Evolutionary conservation across 2,113 vertebrate species (phyloP), one percentile per base, ranked within the genome.

Genomic region (Neopipo cinnamomea): DNA sequence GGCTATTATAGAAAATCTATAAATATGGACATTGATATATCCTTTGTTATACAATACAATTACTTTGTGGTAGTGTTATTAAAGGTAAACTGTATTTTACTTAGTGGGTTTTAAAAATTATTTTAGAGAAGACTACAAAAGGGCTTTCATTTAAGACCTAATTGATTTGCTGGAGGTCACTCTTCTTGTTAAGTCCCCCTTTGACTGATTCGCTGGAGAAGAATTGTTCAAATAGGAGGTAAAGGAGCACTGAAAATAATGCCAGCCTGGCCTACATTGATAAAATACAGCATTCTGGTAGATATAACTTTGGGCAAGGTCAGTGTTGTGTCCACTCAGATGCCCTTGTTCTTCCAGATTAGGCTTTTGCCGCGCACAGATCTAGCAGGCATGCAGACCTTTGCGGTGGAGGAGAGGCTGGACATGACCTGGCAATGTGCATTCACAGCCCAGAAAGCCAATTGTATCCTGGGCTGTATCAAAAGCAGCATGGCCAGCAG

Each of bases 31-130:
- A 90, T 66, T 96, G 88, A 94, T 78, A 77, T 78, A 91, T 88
- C 20, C 41, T 97, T 81, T 91, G 35, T 95, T 95, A 96, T 87
- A 93, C 10, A 92, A 80, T 61, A 84, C 24, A 81, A 78, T 96
- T 77, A 83, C 72, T 92, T 88, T n/a, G 31, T 30, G 11, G 31
- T 81, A 86, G 44, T 90, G 95, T 96, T 96, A 89, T 92, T 88
- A 86, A 92, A 93, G 31, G n/a, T 91, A 95, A 96, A 89, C 73
- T 49, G 41, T 93, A 95, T 97, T 96, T 97, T 94, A 92, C 88
- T 91, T 62, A 31, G 17, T 3, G 1, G 1, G 6, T 55, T 80
- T 70, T 47, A 11, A 39, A 56, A 44, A 66, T 56, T 33, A 70
- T 75, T 75, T 44, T 39, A 85, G 67, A 56, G 21, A 73, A 77